Evolutionary conservation across 2,888 invertebrate genomes (phyloP), one percentile per base, ranked within the genome.

Genomic region (Drosophila demipolita): DNA sequence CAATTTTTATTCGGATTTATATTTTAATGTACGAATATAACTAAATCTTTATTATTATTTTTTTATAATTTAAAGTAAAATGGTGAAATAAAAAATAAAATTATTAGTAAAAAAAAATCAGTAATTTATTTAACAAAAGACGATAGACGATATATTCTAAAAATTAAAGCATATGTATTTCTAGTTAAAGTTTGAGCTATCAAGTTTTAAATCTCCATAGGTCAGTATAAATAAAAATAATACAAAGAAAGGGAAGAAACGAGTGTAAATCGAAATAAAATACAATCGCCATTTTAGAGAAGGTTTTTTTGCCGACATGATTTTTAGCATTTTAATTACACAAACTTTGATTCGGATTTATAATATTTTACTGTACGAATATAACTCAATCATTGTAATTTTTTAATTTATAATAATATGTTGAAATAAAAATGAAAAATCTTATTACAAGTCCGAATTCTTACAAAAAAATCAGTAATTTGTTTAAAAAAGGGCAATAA

Each of bases 181-280:
- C 11, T 35, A 35, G 2, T 35, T 35, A 35, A 36, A 36, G 12
- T 36, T 36, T 36, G 12, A 0, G 12, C 11, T 12, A 36, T 36
- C 0, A 36, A n/a, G n/a, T 12, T 36, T 1, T 12, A 2, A 36
- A 1, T 36, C 35, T 12, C 0, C 9, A 36, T 36, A 12, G 1
- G 5, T 1, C 6, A 29, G 29, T 29, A 29, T 29, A 29, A 29
- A 29, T 29, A 29, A 5, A 29, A 29, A 29, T 5, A 29, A 29
- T 29, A 29, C 29, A 1, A 29, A 29, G 29, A 6, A 29, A 29
- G 50, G 9, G 50, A 53, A 53, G 66, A 55, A 61, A 54, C 52
- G 66, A 62, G 53, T 55, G 66, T 20, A 57, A 52, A 57, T 40
- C 36, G 62, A 70, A 76, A 81, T 70, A 72, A 78, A 78, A 72